phyloP scores from a whole-genome alignment of 2,113 vertebrate species.

The Toxotes chatareus region DNA sequence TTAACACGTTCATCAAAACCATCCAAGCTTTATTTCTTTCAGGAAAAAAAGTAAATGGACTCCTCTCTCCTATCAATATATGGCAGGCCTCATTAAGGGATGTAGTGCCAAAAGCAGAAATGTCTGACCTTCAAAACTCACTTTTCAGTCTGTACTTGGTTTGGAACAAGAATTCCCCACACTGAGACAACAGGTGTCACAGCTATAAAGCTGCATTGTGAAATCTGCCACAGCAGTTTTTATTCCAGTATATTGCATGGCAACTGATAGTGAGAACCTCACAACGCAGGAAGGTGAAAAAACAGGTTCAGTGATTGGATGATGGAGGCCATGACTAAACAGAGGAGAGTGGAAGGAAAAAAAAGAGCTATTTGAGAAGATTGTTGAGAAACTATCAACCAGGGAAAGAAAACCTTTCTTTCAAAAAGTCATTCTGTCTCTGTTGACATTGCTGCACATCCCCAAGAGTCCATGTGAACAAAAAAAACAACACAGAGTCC shows the following conservation, averaged over 20 bases:
- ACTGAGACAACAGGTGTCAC: background rate
- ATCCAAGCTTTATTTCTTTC: background rate
- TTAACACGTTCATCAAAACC: too few relatives aligned
- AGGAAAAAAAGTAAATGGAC: too few relatives aligned
- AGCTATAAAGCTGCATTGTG: background rate
- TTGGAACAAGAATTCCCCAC: background rate
- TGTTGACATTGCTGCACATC: conserved; percentile 12
- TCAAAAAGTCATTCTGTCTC: background rate
- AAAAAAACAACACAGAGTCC: conserved; percentile 11
- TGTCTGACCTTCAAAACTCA: background rate
- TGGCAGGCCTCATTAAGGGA: background rate
- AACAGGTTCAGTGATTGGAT: background rate
- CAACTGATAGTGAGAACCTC: background rate
- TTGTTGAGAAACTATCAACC: background rate
- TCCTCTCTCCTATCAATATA: background rate
- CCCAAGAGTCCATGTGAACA: background rate
- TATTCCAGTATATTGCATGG: background rate
- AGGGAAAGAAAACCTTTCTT: background rate
- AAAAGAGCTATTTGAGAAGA: background rate
- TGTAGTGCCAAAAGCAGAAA: background rate
- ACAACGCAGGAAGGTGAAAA: background rate
- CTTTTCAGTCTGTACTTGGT: background rate
- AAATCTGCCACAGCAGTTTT: background rate
- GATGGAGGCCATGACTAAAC: background rate
- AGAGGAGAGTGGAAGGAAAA: background rate